phyloP scores from a whole-genome alignment of 2,797 vertebrate genomes.

The Poecile montanus region DNA sequence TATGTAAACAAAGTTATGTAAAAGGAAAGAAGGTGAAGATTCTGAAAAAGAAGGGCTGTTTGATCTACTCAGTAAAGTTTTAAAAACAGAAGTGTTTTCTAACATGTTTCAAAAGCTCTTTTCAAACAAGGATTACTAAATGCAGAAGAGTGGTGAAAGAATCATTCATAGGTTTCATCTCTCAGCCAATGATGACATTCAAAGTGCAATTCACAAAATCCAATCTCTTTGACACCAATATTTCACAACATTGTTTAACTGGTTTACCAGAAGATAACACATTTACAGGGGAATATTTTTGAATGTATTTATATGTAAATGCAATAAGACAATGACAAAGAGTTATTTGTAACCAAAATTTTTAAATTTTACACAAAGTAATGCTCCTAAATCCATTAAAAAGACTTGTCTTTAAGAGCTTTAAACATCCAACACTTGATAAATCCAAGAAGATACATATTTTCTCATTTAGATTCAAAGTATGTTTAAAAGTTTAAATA shows the following conservation, averaged over 20 bases:
- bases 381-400: background rate
- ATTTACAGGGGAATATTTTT: background rate
- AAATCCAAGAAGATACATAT: background rate
- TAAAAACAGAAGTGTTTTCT: background rate
- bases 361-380: background rate
- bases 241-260: background rate
- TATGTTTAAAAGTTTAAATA: background rate
- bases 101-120: background rate
- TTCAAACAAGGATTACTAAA: background rate
- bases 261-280: background rate
- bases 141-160: background rate
- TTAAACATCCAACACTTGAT: background rate
- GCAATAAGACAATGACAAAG: background rate
- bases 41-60: background rate
- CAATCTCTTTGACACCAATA: background rate
- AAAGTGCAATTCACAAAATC: background rate
- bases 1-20: background rate
- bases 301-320: background rate
- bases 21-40: background rate
- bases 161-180: background rate
- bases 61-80: background rate
- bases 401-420: background rate
- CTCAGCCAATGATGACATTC: background rate
- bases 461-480: background rate
- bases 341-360: background rate